Conservation (phyloP, 2,888 invertebrate species). For the Yponomeuta sedellus region DNA sequence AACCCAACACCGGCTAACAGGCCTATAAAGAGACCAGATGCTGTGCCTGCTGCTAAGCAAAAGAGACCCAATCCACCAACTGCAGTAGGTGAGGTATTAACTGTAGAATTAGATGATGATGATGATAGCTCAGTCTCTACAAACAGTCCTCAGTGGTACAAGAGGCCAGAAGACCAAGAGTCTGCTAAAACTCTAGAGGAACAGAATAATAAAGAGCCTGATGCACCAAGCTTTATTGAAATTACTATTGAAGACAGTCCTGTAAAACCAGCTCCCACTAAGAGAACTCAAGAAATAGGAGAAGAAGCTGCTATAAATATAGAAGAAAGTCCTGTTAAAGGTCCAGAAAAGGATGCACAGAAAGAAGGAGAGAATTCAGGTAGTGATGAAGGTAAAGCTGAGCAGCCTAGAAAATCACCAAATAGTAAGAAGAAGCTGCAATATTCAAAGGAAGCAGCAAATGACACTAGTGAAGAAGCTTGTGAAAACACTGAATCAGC, state of each 20-base stretch:
- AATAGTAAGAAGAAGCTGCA: conserved; percentile 59
- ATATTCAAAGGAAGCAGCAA: conserved; percentile 37
- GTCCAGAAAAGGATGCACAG: conserved; percentile 24
- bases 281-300: conserved; percentile 37
- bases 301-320: conserved; percentile 52
- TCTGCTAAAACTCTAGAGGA: conserved; percentile 30
- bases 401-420: conserved; percentile 27
- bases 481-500: neutral
- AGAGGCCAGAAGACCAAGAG: conserved; percentile 55
- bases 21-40: conserved; percentile 27
- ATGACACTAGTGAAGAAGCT: conserved; percentile 24
- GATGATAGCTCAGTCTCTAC: conserved; percentile 38
- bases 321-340: conserved; percentile 61
- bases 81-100: conserved; percentile 33
- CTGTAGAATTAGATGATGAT: conserved; percentile 64
- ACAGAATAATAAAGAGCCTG: conserved; percentile 54
- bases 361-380: conserved; percentile 22
- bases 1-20: conserved; percentile 21
- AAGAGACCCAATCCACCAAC: conserved; percentile 28
- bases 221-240: conserved; percentile 43
- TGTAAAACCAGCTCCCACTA: conserved; percentile 40
- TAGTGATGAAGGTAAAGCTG: conserved; percentile 33
- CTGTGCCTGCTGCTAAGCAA: conserved; percentile 29
- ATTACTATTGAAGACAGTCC: conserved; percentile 69
- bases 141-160: conserved; percentile 55